Evolutionary conservation across 2,797 vertebrate species (phyloP).

Genomic region (Mus spretus): DNA sequence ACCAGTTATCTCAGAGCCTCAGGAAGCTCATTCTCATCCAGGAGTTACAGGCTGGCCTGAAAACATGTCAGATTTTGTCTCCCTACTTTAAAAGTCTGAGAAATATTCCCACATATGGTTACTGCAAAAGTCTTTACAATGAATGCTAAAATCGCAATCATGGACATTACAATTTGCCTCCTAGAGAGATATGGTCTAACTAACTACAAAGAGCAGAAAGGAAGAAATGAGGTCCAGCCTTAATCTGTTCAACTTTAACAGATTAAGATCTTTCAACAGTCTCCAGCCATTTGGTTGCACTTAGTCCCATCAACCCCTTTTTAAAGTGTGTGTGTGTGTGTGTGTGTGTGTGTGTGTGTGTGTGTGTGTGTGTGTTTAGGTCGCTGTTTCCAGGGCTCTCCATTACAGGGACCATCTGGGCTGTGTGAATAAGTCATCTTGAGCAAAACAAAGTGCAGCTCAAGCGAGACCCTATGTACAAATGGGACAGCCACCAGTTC

Average conservation of each 20-base stretch:
- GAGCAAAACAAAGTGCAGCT: slow-evolving; percentile 16
- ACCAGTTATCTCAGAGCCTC: background rate
- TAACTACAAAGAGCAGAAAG: background rate
- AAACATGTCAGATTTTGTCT: background rate
- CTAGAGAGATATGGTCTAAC: background rate
- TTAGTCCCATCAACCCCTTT: slow-evolving; percentile 16
- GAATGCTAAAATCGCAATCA: background rate
- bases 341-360: background rate
- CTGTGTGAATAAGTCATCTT: slow-evolving; percentile 6
- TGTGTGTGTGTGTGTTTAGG: background rate
- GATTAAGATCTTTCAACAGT: background rate
- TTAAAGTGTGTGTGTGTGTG: background rate
- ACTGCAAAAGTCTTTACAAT: background rate
- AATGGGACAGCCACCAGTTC: fast-evolving
- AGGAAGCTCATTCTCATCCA: background rate
- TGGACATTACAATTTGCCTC: background rate
- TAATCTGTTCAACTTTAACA: background rate
- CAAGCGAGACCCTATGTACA: background rate
- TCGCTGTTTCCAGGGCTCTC: slow-evolving; percentile 36
- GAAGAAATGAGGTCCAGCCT: background rate
- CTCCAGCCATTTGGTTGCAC: background rate
- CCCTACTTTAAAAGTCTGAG: background rate
- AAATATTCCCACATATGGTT: background rate
- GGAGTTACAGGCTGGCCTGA: background rate
- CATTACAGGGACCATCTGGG: slow-evolving; percentile 50